Percentiles rank a stretch among this genome's conserved stretches.
These are phyloP conservation scores for Ceyx margarethae DNA, from an alignment of 2,113 vertebrate genomes.

Conservation along the genomic window DNA sequence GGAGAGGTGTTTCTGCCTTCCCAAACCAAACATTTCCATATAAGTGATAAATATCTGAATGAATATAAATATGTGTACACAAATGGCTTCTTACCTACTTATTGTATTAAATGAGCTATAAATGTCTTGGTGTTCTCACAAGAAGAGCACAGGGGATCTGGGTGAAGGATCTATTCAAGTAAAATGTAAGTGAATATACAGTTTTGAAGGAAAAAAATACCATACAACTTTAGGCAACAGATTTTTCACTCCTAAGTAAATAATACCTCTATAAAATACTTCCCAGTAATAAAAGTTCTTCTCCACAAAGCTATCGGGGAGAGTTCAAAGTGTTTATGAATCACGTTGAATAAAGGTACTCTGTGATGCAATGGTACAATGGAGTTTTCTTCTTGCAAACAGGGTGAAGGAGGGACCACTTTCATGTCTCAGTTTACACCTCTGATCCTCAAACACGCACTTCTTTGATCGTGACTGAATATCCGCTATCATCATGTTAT, in stretches of 20 bases:
- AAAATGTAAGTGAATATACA: neutral
- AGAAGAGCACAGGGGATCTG: neutral
- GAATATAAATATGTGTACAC: neutral
- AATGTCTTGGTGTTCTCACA: neutral
- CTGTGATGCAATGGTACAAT: neutral
- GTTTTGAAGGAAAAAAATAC: neutral
- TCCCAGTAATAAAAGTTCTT: conserved; percentile 39
- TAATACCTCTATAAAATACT: conserved; percentile 21
- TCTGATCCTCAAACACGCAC: neutral
- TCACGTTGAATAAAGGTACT: neutral
- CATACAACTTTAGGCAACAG: conserved; percentile 20
- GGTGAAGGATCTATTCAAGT: neutral
- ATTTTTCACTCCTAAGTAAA: conserved; percentile 24
- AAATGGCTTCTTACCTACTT: conserved; percentile 15
- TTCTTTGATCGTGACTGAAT: neutral
- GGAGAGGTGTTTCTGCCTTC: neutral
- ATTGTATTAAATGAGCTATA: neutral
- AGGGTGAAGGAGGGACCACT: neutral
- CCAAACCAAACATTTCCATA: conserved; percentile 47
- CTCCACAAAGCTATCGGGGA: neutral
- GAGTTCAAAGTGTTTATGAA: conserved; percentile 43
- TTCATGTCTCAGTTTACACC: neutral
- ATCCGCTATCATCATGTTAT: neutral
- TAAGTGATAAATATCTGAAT: conserved; percentile 51
- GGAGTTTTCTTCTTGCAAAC: neutral